Conservation (phyloP, 2,888 invertebrate species). For the Drepana falcataria region DNA sequence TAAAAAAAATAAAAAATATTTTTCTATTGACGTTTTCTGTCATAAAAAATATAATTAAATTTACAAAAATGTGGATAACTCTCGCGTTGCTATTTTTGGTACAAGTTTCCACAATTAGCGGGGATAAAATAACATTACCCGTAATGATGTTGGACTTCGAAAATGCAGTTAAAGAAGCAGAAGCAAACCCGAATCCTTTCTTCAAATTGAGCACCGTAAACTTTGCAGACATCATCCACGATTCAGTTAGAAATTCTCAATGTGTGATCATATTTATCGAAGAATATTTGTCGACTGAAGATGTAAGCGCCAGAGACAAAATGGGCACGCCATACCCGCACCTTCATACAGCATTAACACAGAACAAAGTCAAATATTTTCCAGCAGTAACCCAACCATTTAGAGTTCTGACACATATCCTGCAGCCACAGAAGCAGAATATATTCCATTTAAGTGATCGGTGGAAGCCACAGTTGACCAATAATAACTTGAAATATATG, state of each 20-base stretch:
- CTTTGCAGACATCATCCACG: conserved; percentile 37
- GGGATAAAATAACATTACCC: conserved; percentile 31
- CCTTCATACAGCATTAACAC: conserved; percentile 27
- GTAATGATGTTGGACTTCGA: conserved; percentile 46
- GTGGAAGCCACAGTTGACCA: conserved; percentile 26
- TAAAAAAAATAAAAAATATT: too few species aligned
- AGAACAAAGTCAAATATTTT: conserved; percentile 38
- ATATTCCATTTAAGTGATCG: conserved; percentile 27
- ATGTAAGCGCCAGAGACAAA: conserved; percentile 39
- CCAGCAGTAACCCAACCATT: conserved; percentile 45
- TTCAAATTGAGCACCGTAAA: conserved; percentile 19
- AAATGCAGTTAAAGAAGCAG: conserved; percentile 21
- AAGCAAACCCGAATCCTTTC: conserved; percentile 40
- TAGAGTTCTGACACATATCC: conserved; percentile 25
- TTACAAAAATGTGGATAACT: neutral
- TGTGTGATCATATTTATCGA: conserved; percentile 49
- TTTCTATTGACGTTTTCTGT: neutral
- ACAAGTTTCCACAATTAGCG: conserved; percentile 4
- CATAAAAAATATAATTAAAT: neutral
- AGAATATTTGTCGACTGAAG: conserved; percentile 45
- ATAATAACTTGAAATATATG: conserved; percentile 32
- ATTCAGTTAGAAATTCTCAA: conserved; percentile 26
- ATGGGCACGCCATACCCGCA: conserved; percentile 40
- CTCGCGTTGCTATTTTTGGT: neutral
- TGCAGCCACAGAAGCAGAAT: conserved; percentile 29